Evolutionary conservation across 1,140 invertebrate species (phyloP).

Genomic region (Apis mellifera): Amel_HAv3.1 CM009938.2:4148501-4149000

Average conservation of each 20-base stretch:
- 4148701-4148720: background rate
- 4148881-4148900: constrained; percentile 43
- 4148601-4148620: constrained; percentile 45
- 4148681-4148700: constrained; percentile 47
- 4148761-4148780: background rate
- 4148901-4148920: constrained; percentile 49
- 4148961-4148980: background rate
- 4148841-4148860: background rate
- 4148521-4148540: too few species aligned
- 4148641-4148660: constrained; percentile 55
- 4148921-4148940: constrained; percentile 6
- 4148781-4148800: too few species aligned
- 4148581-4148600: background rate
- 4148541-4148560: too few species aligned
- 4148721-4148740: constrained; percentile 1
- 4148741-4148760: background rate
- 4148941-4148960: constrained; percentile 29
- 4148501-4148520: too few species aligned
- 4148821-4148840: background rate
- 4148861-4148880: background rate
- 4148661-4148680: constrained; percentile 56
- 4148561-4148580: too few species aligned
- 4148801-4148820: too few species aligned
- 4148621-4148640: constrained; percentile 64
- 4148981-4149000: constrained; percentile 29